Evolutionary conservation across 2,888 invertebrate genomes (phyloP), one percentile per base, ranked within the genome.

Genomic region (Anthrax anthrax): DNA sequence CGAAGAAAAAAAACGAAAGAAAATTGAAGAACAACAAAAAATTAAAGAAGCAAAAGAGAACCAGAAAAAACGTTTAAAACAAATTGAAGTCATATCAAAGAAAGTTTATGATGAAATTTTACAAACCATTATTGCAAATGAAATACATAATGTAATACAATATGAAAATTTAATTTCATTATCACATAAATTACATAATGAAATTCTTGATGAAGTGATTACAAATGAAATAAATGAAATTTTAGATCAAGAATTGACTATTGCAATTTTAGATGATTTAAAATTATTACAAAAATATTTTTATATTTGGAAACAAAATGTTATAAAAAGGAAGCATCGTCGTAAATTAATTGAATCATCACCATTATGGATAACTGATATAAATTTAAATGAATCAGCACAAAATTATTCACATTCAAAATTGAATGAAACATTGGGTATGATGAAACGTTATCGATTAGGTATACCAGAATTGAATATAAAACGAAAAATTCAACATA

Each of bases 351-450:
- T 78, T 32, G 72, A 74, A 42, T 67, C 69, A 41, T 71, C 73
- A 36, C 77, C 78, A 0, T 60, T 75, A 2, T 77, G 75, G 72
- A 58, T 75, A 16, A 70, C 71, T n/a, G 61, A 63, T 1, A 58
- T 59, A 39, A 52, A 55, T 1, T 50, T 59, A 5, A 49, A 50
- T 0, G 48, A 57, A 12, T 51, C 58, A 42, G 46, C 60, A 10
- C 27, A 60, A 23, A 67, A 70, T 47, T 51, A 76, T 1, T 66
- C 68, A 39, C 65, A 64, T 32, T 61, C 67, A 1, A 62, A 67
- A 17, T 73, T 75, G 56, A 53, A 64, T 27, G 48, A 62, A 13
- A 67, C 72, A 0, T 56, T 79, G 37, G 55, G 59, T 41, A 55
- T 72, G 55, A 70, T 71, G 57, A 70, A 70, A 54, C 65, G 72